Evolutionary conservation across 1,140 invertebrate genomes (phyloP).

Genomic region (Araneus ventricosus): DNA sequence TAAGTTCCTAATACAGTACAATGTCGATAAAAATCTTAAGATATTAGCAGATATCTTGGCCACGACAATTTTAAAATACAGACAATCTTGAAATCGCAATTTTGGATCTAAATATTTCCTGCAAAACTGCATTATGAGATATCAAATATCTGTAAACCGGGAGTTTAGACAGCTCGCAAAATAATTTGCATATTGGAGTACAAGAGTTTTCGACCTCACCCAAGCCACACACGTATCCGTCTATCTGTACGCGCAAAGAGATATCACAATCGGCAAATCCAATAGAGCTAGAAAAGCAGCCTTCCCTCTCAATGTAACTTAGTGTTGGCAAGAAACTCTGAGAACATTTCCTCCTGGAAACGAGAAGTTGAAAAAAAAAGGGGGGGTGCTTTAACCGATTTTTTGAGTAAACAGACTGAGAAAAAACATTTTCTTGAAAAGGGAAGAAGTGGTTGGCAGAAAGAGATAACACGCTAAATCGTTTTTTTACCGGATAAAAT

Average conservation of each 20-base stretch:
- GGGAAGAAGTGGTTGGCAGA: slow-evolving; percentile 45
- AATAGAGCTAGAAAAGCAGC: not conserved
- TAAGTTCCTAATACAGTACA: too few relatives aligned
- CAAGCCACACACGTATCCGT: too few relatives aligned
- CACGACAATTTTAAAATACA: too few relatives aligned
- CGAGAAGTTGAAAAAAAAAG: slow-evolving; percentile 21
- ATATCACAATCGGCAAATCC: slow-evolving; percentile 15
- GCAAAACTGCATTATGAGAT: too few relatives aligned
- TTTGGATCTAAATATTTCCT: too few relatives aligned
- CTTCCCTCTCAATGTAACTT: not conserved
- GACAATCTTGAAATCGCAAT: too few relatives aligned
- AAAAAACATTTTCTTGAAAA: slow-evolving; percentile 47
- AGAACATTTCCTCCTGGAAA: slow-evolving; percentile 43
- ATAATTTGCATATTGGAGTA: too few relatives aligned
- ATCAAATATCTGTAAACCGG: too few relatives aligned
- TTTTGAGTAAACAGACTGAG: slow-evolving; percentile 55
- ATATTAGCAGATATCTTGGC: too few relatives aligned
- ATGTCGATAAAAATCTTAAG: too few relatives aligned
- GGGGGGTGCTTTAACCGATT: slow-evolving; percentile 43
- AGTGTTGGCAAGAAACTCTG: slow-evolving; percentile 9
- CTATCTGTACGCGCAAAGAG: not conserved
- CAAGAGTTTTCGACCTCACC: too few relatives aligned
- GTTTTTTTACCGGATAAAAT: slow-evolving; percentile 62
- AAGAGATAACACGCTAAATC: slow-evolving; percentile 66
- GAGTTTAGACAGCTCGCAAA: not conserved